Evolutionary conservation across 2,113 vertebrate genomes (phyloP).

Genomic region (Sprattus sprattus): DNA sequence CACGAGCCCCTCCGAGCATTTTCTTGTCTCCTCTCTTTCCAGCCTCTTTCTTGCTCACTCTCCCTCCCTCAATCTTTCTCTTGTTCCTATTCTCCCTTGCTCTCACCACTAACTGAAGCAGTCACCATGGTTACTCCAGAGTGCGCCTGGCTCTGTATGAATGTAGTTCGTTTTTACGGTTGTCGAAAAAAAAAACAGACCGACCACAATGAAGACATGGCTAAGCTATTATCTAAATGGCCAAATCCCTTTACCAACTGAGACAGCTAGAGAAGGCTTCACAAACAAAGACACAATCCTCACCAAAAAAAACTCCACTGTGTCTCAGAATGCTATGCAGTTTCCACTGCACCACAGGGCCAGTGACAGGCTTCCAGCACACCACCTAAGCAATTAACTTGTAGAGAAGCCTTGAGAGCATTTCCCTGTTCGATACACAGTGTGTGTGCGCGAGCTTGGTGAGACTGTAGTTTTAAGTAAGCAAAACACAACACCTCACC

Average conservation of each 20-base stretch:
- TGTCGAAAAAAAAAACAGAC: not conserved
- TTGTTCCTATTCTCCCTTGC: not conserved
- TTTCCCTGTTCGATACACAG: not conserved
- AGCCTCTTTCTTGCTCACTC: not conserved
- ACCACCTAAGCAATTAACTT: not conserved
- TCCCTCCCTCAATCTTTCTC: not conserved
- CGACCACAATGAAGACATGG: not conserved
- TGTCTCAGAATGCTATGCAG: not conserved
- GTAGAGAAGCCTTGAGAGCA: not conserved
- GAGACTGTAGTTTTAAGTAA: not conserved
- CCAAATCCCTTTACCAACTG: not conserved
- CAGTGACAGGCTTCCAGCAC: not conserved
- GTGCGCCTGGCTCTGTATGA: not conserved
- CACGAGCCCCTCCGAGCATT: not conserved
- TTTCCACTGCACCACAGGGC: not conserved
- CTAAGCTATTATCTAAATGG: not conserved
- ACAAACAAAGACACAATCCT: not conserved
- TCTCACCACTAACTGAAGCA: not conserved
- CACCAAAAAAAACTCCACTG: constrained; percentile 1
- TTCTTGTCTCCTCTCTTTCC: not conserved
- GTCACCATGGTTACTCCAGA: constrained; percentile 8
- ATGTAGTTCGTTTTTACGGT: not conserved
- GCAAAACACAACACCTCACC: constrained; percentile 68
- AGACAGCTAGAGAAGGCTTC: not conserved
- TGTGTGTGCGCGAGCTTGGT: not conserved